These are phyloP conservation scores for Camarhynchus parvulus DNA, from an alignment of 2,113 vertebrate genomes.

Conservation along the genomic window DNA sequence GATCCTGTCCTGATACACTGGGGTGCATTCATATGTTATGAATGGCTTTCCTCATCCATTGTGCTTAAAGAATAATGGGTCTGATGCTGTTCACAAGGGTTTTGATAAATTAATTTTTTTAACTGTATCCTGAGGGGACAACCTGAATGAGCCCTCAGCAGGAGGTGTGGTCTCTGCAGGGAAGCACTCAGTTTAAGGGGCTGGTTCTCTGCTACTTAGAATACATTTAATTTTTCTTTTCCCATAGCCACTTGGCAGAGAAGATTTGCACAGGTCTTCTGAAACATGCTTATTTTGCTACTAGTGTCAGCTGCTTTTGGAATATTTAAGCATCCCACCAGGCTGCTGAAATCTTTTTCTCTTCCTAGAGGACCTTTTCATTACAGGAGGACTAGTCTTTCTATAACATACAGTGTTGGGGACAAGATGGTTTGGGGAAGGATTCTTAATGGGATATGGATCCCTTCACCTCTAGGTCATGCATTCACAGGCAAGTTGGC, in stretches of 20 bases:
- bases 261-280: conserved; percentile 1
- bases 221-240: not conserved
- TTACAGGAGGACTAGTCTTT: not conserved
- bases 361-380: conserved; percentile 9
- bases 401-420: not conserved
- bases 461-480: conserved; percentile 59
- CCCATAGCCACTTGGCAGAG: not conserved
- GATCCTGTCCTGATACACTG: conserved; percentile 2
- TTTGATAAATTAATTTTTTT: conserved; percentile 21
- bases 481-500: conserved; percentile 1
- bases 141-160: conserved; percentile 8
- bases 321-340: not conserved
- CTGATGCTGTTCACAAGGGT: conserved; percentile 1
- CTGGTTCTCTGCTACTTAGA: not conserved
- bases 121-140: not conserved
- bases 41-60: conserved; percentile 17
- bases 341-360: not conserved
- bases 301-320: not conserved
- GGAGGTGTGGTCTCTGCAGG: not conserved
- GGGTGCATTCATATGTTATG: not conserved
- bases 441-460: conserved; percentile 52
- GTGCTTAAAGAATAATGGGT: not conserved
- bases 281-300: not conserved
- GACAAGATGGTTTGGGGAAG: conserved; percentile 34
- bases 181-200: not conserved